phyloP scores from a whole-genome alignment of 2,888 invertebrate species.

The Drosophila eohydei region DNA sequence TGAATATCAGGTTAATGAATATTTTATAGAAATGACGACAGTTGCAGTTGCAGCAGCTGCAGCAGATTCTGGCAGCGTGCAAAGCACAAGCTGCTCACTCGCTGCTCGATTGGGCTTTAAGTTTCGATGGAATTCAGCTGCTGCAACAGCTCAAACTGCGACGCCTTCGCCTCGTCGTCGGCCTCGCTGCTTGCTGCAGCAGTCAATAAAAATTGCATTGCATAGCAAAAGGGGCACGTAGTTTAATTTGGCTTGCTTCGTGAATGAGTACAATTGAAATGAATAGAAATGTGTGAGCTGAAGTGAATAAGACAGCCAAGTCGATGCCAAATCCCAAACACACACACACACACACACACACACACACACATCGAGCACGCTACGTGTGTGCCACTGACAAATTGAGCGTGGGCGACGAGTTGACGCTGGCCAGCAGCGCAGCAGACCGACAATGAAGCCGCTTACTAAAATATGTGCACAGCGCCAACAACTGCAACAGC shows the following conservation, averaged over 20 bases:
- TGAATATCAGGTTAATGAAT: slow-evolving; percentile 76
- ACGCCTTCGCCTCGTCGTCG: background rate
- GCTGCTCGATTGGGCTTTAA: slow-evolving; percentile 20
- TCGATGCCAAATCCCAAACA: background rate
- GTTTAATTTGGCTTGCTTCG: slow-evolving; percentile 77
- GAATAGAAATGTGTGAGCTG: slow-evolving; percentile 62
- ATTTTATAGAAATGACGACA: slow-evolving; percentile 60
- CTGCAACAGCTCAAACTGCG: background rate
- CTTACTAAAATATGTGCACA: slow-evolving; percentile 36
- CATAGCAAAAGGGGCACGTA: slow-evolving; percentile 72
- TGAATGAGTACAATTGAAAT: slow-evolving; percentile 74
- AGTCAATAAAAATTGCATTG: slow-evolving; percentile 75
- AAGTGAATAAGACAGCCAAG: slow-evolving; percentile 18
- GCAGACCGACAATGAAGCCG: slow-evolving; percentile 29
- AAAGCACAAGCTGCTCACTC: background rate
- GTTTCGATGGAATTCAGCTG: background rate
- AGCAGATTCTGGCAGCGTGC: background rate
- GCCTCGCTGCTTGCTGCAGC: slow-evolving; percentile 16
- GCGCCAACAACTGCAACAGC: background rate
- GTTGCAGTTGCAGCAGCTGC: background rate
- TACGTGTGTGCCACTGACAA: slow-evolving; percentile 46
- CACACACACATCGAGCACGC: slow-evolving; percentile 17
- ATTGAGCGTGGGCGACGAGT: slow-evolving; percentile 47
- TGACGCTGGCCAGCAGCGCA: slow-evolving; percentile 32
- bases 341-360: slow-evolving; percentile 3